A percentile compares a stretch with the other conserved stretches of the same genome.
These are phyloP conservation scores for Dipodomys ordii DNA, from an alignment of 2,113 vertebrate species.

Conservation along the genomic window DNA sequence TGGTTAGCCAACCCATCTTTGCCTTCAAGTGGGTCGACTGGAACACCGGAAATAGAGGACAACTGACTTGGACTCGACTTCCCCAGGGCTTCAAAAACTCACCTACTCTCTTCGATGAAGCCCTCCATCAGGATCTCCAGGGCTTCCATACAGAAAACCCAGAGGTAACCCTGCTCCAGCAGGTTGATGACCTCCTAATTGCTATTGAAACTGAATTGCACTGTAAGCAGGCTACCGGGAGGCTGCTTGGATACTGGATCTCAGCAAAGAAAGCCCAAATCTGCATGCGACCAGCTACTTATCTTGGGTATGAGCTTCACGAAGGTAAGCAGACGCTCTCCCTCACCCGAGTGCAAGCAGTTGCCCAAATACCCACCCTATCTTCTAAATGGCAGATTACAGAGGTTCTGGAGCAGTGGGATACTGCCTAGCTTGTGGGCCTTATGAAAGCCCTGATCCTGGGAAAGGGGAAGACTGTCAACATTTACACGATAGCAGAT, in stretches of 20 bases:
- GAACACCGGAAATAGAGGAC: too few relatives aligned
- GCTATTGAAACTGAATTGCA: neutral
- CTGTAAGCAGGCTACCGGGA: too few relatives aligned
- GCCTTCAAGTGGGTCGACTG: neutral
- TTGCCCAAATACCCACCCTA: neutral
- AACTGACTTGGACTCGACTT: neutral
- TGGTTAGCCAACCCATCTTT: neutral
- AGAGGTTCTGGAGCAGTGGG: too few relatives aligned
- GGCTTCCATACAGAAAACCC: neutral
- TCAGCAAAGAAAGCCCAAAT: too few relatives aligned
- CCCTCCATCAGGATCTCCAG: neutral
- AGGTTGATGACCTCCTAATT: neutral
- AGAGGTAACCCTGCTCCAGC: neutral
- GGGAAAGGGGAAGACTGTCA: neutral
- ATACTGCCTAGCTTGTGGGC: neutral
- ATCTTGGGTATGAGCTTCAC: neutral
- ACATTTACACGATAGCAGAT: neutral
- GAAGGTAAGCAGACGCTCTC: neutral
- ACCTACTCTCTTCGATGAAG: neutral
- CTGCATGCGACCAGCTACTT: neutral
- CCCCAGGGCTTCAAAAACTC: neutral
- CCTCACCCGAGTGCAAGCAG: accelerated
- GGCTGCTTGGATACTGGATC: neutral
- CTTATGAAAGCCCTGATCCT: neutral
- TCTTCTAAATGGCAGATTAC: neutral